Conservation (phyloP, 2,888 invertebrate species). For the Acholoe squamosa region DNA sequence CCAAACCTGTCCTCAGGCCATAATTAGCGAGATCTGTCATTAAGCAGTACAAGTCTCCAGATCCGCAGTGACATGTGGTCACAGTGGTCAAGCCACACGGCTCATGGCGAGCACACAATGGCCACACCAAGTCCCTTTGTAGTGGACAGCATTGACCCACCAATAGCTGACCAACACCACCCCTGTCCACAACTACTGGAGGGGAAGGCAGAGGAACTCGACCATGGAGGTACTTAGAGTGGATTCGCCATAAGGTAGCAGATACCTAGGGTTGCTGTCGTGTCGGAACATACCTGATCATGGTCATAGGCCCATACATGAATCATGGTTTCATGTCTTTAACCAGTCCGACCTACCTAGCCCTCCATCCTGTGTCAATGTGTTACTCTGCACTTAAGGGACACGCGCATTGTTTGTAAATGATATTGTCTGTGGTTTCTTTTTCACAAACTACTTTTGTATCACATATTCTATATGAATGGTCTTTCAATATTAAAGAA, state of each 20-base stretch:
- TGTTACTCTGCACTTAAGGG: too few relatives aligned
- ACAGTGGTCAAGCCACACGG: neutral
- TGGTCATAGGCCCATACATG: too few relatives aligned
- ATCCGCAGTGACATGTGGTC: constrained; percentile 7
- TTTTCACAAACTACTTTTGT: too few relatives aligned
- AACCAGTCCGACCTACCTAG: too few relatives aligned
- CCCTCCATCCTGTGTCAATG: too few relatives aligned
- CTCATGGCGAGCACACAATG: neutral
- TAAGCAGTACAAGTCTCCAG: neutral
- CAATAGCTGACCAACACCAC: constrained; percentile 1
- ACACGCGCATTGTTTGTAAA: too few relatives aligned
- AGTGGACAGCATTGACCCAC: neutral
- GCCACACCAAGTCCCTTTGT: neutral
- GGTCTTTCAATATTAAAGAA: too few relatives aligned
- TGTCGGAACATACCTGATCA: neutral
- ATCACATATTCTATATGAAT: too few relatives aligned
- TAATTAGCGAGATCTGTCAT: neutral
- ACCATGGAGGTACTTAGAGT: neutral
- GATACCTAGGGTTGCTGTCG: neutral
- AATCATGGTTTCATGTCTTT: too few relatives aligned
- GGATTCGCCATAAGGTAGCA: too few relatives aligned
- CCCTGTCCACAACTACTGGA: neutral
- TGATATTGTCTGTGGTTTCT: too few relatives aligned
- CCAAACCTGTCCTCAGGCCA: neutral
- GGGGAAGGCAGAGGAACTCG: neutral